These are phyloP conservation scores for Cromileptes altivelis DNA, from an alignment of 2,113 vertebrate species.

Conservation along the genomic window DNA sequence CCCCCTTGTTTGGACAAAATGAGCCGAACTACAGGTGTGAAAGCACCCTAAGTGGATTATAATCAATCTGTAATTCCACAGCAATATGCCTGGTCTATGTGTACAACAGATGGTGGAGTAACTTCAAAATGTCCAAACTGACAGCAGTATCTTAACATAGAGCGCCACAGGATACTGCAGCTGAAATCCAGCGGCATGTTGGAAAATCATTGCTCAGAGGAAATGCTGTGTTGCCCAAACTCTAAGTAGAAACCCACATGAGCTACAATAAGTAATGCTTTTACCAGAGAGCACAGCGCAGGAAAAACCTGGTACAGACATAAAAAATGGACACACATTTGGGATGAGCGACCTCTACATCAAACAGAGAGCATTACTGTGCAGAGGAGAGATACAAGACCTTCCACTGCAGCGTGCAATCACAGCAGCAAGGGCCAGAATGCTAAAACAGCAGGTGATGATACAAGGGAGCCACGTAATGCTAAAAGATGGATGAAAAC, in stretches of 20 bases:
- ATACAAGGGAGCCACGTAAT: constrained; percentile 49
- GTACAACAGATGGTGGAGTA: constrained; percentile 34
- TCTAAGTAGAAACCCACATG: constrained; percentile 60
- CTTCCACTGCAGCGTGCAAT: constrained; percentile 47
- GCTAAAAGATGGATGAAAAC: constrained; percentile 71
- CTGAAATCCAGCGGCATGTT: constrained; percentile 48
- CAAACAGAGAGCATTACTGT: constrained; percentile 29
- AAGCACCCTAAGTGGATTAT: neutral
- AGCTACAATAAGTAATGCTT: constrained; percentile 56
- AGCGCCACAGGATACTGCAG: constrained; percentile 23
- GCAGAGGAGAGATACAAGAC: constrained; percentile 25
- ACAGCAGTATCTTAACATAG: constrained; percentile 41
- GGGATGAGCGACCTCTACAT: constrained; percentile 24
- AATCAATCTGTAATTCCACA: neutral
- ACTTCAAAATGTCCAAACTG: constrained; percentile 42
- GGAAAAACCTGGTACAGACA: constrained; percentile 23
- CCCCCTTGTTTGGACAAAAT: no score
- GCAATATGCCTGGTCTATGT: neutral
- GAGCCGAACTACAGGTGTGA: no score
- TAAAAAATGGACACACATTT: constrained; percentile 33
- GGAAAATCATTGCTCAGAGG: constrained; percentile 50
- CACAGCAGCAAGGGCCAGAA: constrained; percentile 48
- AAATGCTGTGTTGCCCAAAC: constrained; percentile 51
- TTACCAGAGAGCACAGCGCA: constrained; percentile 54
- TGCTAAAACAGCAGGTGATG: constrained; percentile 64